Evolutionary conservation across 2,888 invertebrate species (phyloP), one percentile per base, ranked within the genome.

Genomic region (Scaeva pyrastri): DNA sequence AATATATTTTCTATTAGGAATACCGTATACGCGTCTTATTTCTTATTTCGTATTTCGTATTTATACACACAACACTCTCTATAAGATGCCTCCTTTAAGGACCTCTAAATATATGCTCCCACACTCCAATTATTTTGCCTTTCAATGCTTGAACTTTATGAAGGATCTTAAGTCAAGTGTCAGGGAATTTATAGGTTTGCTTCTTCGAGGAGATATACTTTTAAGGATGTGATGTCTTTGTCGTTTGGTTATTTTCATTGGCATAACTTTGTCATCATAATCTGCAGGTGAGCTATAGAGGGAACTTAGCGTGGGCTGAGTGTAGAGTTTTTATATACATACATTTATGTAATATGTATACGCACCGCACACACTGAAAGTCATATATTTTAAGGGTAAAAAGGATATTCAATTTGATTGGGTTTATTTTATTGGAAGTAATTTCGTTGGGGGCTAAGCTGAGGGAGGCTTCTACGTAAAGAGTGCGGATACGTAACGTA

Each of bases 151-250:
- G 86, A 86, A 86, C 81, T 86, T 86, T 86, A 74, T 82, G 77
- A 86, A 78, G 82, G 82, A 82, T 82, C 86, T 78, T 74, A 78
- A 86, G 86, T 86, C 86, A 86, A 86, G 82, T 86, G 86, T 77
- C 81, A 86, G 77, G 58, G 58, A 82, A 82, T 86, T 86, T 86
- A 86, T 86, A 78, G 86, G 77, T 77, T 74, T 31, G 31, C 60
- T 45, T 39, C 56, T 60, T 56, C 45, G 52, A 36, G 26, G 39
- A 60, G 23, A 41, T 19, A 16, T 70, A 39, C 41, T 64, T 81
- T 36, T 31, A 21, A 43, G 21, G 55, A 16, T 31, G 73, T 21
- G 70, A 73, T 74, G 81, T 68, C 81, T 73, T 86, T 56, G 73
- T 85, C 71, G 64, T 72, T 31, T 76, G 64, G 72, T 41, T 85